Evolutionary conservation across 2,113 vertebrate species (phyloP).

Genomic region (Mirza zaza): DNA sequence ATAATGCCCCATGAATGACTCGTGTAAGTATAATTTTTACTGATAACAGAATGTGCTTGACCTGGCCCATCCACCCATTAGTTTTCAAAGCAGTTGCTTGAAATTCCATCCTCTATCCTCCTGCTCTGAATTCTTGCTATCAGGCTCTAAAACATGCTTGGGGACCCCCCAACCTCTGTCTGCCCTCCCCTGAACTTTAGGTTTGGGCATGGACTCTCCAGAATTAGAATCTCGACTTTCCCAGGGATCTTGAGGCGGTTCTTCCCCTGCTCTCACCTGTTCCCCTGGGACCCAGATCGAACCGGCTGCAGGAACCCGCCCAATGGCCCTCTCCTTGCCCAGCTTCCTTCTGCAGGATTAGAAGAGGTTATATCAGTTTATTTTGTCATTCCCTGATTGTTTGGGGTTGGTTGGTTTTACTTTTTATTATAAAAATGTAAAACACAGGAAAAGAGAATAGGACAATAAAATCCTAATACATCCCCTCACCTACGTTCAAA

Average conservation of each 20-base stretch:
- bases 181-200: background rate
- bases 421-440: constrained; percentile 20
- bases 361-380: background rate
- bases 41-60: background rate
- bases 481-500: background rate
- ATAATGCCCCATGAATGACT: background rate
- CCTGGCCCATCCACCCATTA: background rate
- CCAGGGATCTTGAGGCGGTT: background rate
- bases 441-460: background rate
- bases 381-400: background rate
- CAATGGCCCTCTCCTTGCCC: background rate
- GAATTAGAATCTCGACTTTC: background rate
- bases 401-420: background rate
- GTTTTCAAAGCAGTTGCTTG: background rate
- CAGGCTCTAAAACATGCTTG: background rate
- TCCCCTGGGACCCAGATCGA: background rate
- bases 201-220: background rate
- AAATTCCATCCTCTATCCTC: background rate
- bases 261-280: background rate
- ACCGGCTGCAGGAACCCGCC: background rate
- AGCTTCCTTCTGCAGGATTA: background rate
- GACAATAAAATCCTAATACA: background rate
- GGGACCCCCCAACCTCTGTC: background rate
- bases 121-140: background rate
- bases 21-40: background rate